Evolutionary conservation across 2,797 vertebrate genomes (phyloP).

Genomic region (Hydrocynus forskahlii): DNA sequence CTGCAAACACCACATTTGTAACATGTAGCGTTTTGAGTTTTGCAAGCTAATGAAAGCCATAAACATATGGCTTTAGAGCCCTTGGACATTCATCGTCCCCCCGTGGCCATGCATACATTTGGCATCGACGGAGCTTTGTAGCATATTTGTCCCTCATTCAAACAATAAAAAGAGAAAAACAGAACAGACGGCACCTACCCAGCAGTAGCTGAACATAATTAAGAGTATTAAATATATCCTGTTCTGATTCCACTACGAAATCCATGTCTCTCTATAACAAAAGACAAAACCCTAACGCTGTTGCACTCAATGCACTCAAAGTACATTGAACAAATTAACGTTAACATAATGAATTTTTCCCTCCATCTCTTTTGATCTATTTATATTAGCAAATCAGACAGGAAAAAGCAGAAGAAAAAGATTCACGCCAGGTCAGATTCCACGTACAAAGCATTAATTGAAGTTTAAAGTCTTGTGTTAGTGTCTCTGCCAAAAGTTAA

Average conservation of each 20-base stretch:
- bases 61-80: slow-evolving; percentile 14
- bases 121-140: slow-evolving; percentile 1
- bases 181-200: slow-evolving; percentile 2
- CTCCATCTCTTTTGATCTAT: background rate
- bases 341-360: slow-evolving; percentile 8
- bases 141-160: slow-evolving; percentile 7
- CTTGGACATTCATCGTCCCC: background rate
- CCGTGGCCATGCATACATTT: background rate
- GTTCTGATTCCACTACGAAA: background rate
- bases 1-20: background rate
- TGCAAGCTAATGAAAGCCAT: slow-evolving; percentile 3
- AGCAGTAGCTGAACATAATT: background rate
- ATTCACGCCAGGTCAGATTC: background rate
- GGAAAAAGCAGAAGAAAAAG: background rate
- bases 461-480: slow-evolving; percentile 31
- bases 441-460: slow-evolving; percentile 1
- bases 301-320: background rate
- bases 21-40: background rate
- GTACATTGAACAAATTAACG: slow-evolving; percentile 8
- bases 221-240: background rate
- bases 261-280: background rate
- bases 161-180: background rate
- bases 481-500: slow-evolving; percentile 40
- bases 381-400: background rate
- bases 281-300: background rate